Percentiles rank a stretch among this genome's conserved stretches.
Evolutionary conservation across 1,140 invertebrate species (phyloP).

Genomic region (Antheraea pernyi): DNA sequence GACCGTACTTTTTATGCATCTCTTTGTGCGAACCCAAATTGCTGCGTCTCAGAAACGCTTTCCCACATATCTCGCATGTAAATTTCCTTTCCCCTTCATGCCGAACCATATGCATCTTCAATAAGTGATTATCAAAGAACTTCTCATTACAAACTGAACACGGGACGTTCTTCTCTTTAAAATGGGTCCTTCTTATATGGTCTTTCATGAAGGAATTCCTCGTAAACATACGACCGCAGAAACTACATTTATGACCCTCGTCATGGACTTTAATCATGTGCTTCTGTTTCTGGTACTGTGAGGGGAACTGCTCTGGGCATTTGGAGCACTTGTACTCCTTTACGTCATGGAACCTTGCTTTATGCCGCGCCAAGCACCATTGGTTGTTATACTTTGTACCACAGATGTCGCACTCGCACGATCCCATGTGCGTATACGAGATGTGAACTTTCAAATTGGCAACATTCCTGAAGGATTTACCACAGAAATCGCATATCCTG

Average conservation of each 20-base stretch:
- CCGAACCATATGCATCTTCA: conserved; percentile 81
- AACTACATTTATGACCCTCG: conserved; percentile 57
- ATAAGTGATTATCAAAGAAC: conserved; percentile 63
- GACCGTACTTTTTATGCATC: conserved; percentile 66
- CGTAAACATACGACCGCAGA: conserved; percentile 67
- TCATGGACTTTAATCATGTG: conserved; percentile 62
- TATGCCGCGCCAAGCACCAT: conserved; percentile 54
- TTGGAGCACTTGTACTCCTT: conserved; percentile 63
- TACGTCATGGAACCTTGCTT: conserved; percentile 51
- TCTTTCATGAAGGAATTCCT: conserved; percentile 67
- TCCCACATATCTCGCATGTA: conserved; percentile 79
- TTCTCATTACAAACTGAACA: conserved; percentile 63
- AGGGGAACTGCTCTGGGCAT: conserved; percentile 56
- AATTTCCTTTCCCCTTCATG: conserved; percentile 83
- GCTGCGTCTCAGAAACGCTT: conserved; percentile 80
- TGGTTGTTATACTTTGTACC: conserved; percentile 58
- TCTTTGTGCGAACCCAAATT: conserved; percentile 61
- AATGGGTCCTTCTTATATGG: conserved; percentile 61
- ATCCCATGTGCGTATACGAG: conserved; percentile 45
- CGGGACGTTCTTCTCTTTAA: conserved; percentile 64
- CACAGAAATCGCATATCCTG: conserved; percentile 64
- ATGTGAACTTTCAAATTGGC: conserved; percentile 60
- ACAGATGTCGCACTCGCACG: conserved; percentile 54
- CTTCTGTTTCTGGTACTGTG: conserved; percentile 65
- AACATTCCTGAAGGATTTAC: conserved; percentile 51